Conservation (phyloP, 2,888 invertebrate genomes). For the Fragum whitleyi region DNA sequence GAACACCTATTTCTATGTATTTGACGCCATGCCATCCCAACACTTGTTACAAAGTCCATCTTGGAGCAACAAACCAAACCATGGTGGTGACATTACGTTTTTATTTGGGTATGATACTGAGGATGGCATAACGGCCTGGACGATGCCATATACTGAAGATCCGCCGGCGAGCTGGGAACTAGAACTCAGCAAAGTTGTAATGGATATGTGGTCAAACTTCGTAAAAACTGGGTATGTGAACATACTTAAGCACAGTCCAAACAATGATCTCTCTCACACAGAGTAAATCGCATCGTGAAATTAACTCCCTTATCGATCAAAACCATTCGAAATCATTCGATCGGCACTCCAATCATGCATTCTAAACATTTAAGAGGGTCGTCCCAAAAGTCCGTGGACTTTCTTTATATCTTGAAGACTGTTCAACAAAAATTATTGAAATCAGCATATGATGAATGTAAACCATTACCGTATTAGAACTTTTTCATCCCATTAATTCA, state of each 20-base stretch:
- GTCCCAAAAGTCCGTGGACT: no score
- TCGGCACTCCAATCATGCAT: not conserved
- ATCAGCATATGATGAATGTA: no score
- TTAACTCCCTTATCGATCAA: no score
- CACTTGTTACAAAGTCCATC: conserved; percentile 62
- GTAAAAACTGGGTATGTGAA: conserved; percentile 94
- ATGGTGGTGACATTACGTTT: conserved; percentile 74
- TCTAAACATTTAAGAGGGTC: no score
- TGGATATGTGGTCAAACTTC: conserved; percentile 98
- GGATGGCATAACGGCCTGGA: conserved; percentile 77
- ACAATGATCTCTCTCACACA: no score
- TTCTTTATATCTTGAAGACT: no score
- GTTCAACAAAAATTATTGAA: no score
- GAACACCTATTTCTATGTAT: conserved; percentile 41
- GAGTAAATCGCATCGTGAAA: no score
- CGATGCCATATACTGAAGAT: conserved; percentile 83
- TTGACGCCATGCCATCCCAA: conserved; percentile 69
- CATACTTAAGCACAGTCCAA: no score
- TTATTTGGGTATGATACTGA: conserved; percentile 44
- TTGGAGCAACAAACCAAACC: conserved; percentile 77
- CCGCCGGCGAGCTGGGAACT: conserved; percentile 94
- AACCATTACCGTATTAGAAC: no score
- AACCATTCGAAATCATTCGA: not conserved
- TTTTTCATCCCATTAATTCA: no score
- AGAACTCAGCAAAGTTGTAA: conserved; percentile 92